Evolutionary conservation across 2,797 vertebrate species (phyloP).

Genomic region (Thripadectes ignobilis): DNA sequence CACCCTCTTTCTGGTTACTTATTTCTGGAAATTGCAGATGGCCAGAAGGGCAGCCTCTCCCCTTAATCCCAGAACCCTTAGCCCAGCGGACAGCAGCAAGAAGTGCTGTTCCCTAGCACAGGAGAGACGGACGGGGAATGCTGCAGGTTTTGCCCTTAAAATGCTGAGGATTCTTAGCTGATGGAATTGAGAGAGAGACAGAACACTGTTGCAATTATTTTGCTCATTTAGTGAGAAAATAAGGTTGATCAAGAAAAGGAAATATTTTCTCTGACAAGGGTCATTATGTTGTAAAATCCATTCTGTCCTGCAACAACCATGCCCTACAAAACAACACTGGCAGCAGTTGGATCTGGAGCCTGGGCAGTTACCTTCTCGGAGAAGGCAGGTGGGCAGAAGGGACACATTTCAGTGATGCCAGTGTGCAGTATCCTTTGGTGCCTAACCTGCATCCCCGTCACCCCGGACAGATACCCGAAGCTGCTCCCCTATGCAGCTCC

Average conservation of each 20-base stretch:
- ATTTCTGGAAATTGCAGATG: neutral
- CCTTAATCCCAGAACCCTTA: no score
- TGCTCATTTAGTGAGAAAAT: neutral
- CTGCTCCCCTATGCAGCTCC: no score
- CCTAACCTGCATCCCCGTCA: neutral
- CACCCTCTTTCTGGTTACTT: neutral
- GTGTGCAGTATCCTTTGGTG: neutral
- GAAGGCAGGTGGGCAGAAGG: neutral
- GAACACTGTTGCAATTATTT: neutral
- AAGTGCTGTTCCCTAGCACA: neutral
- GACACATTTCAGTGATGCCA: rapidly evolving
- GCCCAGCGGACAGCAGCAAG: neutral
- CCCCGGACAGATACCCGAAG: rapidly evolving
- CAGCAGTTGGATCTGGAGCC: rapidly evolving
- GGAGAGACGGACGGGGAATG: rapidly evolving
- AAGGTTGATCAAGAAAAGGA: neutral
- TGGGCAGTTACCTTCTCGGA: neutral
- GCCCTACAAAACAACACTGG: rapidly evolving
- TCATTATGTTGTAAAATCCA: neutral
- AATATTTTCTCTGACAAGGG: neutral
- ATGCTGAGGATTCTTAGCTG: neutral
- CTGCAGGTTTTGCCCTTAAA: neutral
- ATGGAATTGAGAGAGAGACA: neutral
- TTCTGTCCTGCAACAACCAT: neutral
- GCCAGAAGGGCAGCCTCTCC: neutral